These are phyloP conservation scores for Papilio polytes DNA, from an alignment of 1,140 invertebrate species.

Conservation along the genomic window DNA sequence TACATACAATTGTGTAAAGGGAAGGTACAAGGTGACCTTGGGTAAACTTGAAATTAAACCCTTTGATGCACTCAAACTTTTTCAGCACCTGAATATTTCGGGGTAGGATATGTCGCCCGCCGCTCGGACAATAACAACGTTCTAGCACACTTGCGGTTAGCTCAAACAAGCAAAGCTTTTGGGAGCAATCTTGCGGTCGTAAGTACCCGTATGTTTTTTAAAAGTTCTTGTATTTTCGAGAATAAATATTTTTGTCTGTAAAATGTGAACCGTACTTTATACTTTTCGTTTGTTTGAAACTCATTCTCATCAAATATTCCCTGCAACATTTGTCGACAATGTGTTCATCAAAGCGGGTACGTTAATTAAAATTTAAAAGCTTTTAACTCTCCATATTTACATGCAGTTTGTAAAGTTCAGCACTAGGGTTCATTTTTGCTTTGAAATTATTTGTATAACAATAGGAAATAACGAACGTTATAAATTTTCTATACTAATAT, in stretches of 20 bases:
- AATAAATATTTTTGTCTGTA: background rate
- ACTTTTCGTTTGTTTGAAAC: background rate
- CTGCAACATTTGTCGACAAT: background rate
- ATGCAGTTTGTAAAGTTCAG: background rate
- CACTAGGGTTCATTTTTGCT: background rate
- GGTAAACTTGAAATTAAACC: background rate
- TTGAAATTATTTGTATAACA: background rate
- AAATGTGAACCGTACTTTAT: background rate
- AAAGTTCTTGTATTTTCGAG: background rate
- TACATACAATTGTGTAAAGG: background rate
- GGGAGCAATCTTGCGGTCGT: background rate
- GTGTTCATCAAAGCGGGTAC: background rate
- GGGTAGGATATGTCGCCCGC: background rate
- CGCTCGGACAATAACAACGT: background rate
- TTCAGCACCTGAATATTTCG: background rate
- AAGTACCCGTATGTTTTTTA: background rate
- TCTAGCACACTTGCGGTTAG: background rate
- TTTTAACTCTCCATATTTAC: background rate
- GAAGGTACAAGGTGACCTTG: background rate
- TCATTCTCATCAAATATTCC: constrained; percentile 3
- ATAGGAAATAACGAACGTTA: too few relatives aligned
- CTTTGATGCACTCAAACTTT: background rate
- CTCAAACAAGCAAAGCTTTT: background rate
- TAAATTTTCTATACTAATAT: too few relatives aligned
- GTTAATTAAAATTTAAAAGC: background rate